Percentiles rank a stretch among this genome's conserved stretches.
Evolutionary conservation across 2,888 invertebrate genomes (phyloP).

Genomic region (Mesoligia furuncula): DNA sequence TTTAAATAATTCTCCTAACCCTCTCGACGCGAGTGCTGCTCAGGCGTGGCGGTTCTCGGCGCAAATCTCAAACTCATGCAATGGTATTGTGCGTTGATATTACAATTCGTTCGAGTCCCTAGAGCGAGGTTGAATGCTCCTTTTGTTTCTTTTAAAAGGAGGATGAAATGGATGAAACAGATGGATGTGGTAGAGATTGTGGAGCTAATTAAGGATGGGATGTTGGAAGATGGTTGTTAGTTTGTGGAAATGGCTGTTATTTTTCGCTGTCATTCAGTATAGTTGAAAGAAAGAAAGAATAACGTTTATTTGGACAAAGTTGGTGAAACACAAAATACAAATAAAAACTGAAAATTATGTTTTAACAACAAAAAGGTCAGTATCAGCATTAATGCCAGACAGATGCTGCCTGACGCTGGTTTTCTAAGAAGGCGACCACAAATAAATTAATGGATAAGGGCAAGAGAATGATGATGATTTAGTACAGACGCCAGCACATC

Average conservation of each 20-base stretch:
- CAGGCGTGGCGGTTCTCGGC: slow-evolving; percentile 56
- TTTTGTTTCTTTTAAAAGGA: slow-evolving; percentile 77
- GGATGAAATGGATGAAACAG: slow-evolving; percentile 60
- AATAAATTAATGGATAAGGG: too few species aligned
- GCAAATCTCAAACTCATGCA: slow-evolving; percentile 76
- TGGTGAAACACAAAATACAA: too few species aligned
- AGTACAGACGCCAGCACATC: too few species aligned
- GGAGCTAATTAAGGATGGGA: slow-evolving; percentile 27
- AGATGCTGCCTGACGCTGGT: too few species aligned
- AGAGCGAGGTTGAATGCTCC: slow-evolving; percentile 77
- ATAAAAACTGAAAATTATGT: too few species aligned
- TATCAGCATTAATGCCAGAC: too few species aligned
- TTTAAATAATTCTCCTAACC: slow-evolving; percentile 74
- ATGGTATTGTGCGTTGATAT: slow-evolving; percentile 80
- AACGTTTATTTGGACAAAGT: too few species aligned
- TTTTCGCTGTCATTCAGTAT: neutral
- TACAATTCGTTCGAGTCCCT: slow-evolving; percentile 78
- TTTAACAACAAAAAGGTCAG: too few species aligned
- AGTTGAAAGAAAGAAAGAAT: too few species aligned
- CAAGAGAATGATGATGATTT: too few species aligned
- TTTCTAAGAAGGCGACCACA: too few species aligned
- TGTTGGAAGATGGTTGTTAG: slow-evolving; percentile 5
- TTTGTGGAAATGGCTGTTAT: slow-evolving; percentile 10
- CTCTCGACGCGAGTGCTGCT: slow-evolving; percentile 66
- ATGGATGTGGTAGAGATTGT: slow-evolving; percentile 71